Evolutionary conservation across 2,113 vertebrate species (phyloP), one percentile per base, ranked within the genome.

Genomic region (Paralichthys olivaceus): DNA sequence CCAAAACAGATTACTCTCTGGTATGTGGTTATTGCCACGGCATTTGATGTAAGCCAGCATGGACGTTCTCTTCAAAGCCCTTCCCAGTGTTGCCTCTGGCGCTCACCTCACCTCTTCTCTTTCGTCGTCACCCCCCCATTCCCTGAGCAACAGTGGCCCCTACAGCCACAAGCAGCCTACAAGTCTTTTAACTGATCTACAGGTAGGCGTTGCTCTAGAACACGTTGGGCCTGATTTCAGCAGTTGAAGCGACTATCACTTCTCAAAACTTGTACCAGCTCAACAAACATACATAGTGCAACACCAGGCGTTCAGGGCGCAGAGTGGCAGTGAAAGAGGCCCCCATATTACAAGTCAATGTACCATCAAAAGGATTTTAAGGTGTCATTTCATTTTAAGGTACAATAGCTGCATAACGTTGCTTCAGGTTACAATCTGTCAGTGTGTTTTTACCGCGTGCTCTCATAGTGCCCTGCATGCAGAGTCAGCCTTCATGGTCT

Each of bases 21-120:
- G 58, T 67, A 66, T 43, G 57, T 49, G 14, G 58, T 67, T 67
- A 73, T 53, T 72, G 78, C 73, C 13, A 14, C 73, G 77, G 66
- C 75, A 71, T 92, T 83, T 66, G 69, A 86, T 85, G 75, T 78
- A 77, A 20, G 84, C 77, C 63, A 63, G 26, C 20, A 5, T 54
- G 28, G 71, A 80, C 29, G 28, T 75, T 66, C 77, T 81, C 47
- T 77, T 91, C 80, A 72, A 75, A 90, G 84, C 71, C 72, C 66
- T 78, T 87, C 34, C 77, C 66, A 69, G 76, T 76, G 73, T 79
- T 90, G 65, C 66, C 51, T 49, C 59, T 20, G 53, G 58, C 51
- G 3, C 71, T 55, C 4, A 4, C 75, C 84, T 58, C 63, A 1
- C 66, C 22, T 37, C 53, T 17, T 74, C 62, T 71, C 64, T 51